Conservation (phyloP, 2,113 vertebrate genomes). For the Gadus macrocephalus region DNA sequence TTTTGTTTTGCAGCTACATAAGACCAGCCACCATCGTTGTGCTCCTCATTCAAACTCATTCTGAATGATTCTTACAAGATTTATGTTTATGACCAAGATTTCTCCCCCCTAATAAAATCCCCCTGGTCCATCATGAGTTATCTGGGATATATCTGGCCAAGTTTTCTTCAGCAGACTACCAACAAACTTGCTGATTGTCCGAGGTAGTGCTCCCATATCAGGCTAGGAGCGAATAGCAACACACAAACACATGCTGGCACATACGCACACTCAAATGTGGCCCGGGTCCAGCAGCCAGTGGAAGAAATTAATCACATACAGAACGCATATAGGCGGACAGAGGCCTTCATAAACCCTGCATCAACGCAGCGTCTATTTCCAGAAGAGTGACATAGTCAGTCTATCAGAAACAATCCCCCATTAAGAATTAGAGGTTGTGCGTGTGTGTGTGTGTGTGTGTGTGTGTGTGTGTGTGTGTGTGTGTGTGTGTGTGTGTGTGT, state of each 20-base stretch:
- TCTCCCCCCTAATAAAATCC: too few relatives aligned
- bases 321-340: conserved; percentile 46
- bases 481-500: conserved; percentile 20
- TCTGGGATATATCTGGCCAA: too few relatives aligned
- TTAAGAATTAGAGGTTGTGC: conserved; percentile 25
- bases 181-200: too few relatives aligned
- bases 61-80: too few relatives aligned
- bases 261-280: conserved; percentile 40
- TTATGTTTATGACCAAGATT: too few relatives aligned
- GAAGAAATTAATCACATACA: conserved; percentile 58
- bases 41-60: too few relatives aligned
- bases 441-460: background rate
- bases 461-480: conserved; percentile 20
- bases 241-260: conserved; percentile 17
- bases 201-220: too few relatives aligned
- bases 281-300: conserved; percentile 34
- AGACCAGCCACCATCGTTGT: too few relatives aligned
- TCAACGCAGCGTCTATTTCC: conserved; percentile 49
- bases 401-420: conserved; percentile 14
- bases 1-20: too few relatives aligned
- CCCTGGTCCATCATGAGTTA: too few relatives aligned
- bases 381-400: conserved; percentile 19
- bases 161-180: too few relatives aligned
- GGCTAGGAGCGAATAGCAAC: too few relatives aligned
- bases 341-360: conserved; percentile 43